phyloP scores from a whole-genome alignment of 2,888 invertebrate genomes.

The Dendrolimus pini region DNA sequence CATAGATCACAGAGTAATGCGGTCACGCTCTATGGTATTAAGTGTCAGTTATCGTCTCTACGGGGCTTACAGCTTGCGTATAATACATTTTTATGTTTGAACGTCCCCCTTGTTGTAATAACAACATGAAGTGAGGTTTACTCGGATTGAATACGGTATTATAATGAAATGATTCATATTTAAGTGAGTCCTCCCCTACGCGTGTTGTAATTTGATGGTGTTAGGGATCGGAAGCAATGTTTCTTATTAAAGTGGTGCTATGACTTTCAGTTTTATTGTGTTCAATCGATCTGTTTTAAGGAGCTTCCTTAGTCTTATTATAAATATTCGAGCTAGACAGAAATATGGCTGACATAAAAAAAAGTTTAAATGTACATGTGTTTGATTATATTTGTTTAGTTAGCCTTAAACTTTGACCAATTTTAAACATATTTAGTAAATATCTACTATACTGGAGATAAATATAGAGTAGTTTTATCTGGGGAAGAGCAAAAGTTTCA shows the following conservation, averaged over 20 bases:
- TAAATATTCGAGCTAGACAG: no score
- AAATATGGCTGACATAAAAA: no score
- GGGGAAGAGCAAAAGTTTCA: no score
- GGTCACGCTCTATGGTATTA: constrained; percentile 75
- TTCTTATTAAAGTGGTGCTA: constrained; percentile 73
- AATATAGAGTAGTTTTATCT: no score
- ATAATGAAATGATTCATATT: constrained; percentile 78
- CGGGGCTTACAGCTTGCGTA: constrained; percentile 59
- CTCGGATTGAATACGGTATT: constrained; percentile 75
- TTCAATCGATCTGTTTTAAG: constrained; percentile 8
- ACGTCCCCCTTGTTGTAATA: constrained; percentile 67
- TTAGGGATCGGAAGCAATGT: constrained; percentile 68
- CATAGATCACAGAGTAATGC: constrained; percentile 74
- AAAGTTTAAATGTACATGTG: no score
- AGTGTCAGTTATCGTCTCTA: constrained; percentile 74
- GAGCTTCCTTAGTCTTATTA: no score
- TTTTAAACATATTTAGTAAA: no score
- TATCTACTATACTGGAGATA: no score
- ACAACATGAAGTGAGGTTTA: constrained; percentile 72
- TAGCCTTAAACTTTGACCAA: no score
- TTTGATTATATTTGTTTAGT: no score
- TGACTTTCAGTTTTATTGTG: constrained; percentile 57
- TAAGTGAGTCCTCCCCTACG: constrained; percentile 73
- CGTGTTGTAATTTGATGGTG: constrained; percentile 64
- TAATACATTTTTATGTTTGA: constrained; percentile 67